Conservation (phyloP, 2,113 vertebrate species). For the Ammospiza nelsoni region DNA sequence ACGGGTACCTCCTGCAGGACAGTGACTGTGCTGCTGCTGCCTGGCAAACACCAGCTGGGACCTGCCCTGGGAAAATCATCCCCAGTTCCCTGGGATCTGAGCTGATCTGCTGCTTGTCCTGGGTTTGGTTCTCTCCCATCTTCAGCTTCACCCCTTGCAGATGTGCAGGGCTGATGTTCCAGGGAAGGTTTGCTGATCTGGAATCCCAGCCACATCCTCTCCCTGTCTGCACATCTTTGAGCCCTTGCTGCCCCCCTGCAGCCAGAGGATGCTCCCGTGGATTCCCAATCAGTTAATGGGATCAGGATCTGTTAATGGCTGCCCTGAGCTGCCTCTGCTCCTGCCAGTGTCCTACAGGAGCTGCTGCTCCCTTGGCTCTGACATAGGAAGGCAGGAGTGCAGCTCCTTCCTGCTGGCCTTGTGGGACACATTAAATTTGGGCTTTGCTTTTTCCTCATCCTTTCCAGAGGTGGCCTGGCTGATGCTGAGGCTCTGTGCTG, state of each 20-base stretch:
- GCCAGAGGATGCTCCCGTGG: accelerated
- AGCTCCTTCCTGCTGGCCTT: not conserved
- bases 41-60: not conserved
- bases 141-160: not conserved
- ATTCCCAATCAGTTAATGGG: accelerated
- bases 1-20: not conserved
- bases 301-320: not conserved
- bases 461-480: not conserved
- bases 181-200: not conserved
- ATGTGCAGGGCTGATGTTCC: not conserved
- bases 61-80: not conserved
- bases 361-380: not conserved
- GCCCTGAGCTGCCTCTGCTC: not conserved
- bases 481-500: not conserved
- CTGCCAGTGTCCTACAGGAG: not conserved
- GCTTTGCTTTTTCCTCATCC: not conserved
- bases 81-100: accelerated
- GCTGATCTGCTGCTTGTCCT: not conserved
- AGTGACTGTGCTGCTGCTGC: not conserved
- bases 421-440: not conserved
- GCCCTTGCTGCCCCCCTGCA: not conserved
- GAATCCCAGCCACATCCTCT: not conserved
- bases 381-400: not conserved
- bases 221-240: not conserved
- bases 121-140: not conserved